A percentile compares a stretch with the other conserved stretches of the same genome.
Evolutionary conservation across 2,797 vertebrate genomes (phyloP).

Genomic region (Philypnodon macrostomus): DNA sequence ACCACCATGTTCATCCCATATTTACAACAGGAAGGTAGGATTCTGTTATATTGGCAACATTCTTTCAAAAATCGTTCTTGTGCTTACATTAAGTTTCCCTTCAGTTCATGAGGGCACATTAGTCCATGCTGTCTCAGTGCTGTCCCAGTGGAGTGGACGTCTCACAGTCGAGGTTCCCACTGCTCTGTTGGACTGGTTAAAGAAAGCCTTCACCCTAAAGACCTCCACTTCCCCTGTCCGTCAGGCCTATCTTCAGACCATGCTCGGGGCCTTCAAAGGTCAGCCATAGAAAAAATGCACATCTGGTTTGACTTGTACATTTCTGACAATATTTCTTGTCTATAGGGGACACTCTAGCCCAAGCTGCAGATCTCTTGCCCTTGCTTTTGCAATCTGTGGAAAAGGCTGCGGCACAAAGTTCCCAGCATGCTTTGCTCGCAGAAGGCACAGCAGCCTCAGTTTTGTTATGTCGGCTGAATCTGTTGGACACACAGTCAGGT

Average conservation of each 20-base stretch:
- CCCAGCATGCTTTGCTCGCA: conserved; percentile 85
- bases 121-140: conserved; percentile 88
- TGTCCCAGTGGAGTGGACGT: conserved; percentile 88
- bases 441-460: conserved; percentile 90
- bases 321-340: conserved; percentile 7
- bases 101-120: conserved; percentile 92
- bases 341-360: conserved; percentile 87
- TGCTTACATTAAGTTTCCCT: background rate
- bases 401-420: conserved; percentile 88
- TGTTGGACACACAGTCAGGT: conserved; percentile 86
- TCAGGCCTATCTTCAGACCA: conserved; percentile 93
- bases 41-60: no score
- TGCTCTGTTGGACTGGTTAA: conserved; percentile 88
- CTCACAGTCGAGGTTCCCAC: conserved; percentile 86
- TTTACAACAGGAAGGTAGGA: conserved; percentile 93
- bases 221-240: conserved; percentile 90
- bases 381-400: conserved; percentile 90
- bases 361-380: conserved; percentile 83
- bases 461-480: conserved; percentile 85
- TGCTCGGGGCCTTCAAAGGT: conserved; percentile 93
- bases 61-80: background rate
- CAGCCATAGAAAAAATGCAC: conserved; percentile 27
- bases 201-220: conserved; percentile 94
- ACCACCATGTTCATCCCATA: conserved; percentile 93
- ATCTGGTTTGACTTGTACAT: background rate